A percentile compares a stretch with the other conserved stretches of the same genome.
Conservation (phyloP, 2,797 vertebrate species). For the Cyclura pinguis region DNA sequence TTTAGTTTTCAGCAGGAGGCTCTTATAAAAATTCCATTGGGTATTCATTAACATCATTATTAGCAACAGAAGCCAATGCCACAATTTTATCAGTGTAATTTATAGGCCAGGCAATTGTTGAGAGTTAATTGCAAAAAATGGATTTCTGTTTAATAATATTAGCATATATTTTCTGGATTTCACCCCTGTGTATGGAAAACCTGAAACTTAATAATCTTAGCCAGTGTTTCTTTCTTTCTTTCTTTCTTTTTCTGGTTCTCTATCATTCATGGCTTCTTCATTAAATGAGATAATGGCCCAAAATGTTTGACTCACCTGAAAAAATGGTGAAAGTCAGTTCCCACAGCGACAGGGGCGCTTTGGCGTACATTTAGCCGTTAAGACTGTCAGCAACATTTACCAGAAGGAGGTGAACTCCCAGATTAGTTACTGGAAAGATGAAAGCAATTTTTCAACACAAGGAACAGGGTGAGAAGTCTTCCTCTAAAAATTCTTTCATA, state of each 20-base stretch:
- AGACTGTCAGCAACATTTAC: not conserved
- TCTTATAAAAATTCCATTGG: slow-evolving; percentile 29
- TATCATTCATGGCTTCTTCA: not conserved
- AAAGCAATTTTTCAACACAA: slow-evolving; percentile 22
- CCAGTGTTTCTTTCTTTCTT: not conserved
- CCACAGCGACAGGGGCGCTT: slow-evolving; percentile 9
- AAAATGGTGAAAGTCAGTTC: not conserved
- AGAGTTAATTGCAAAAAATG: not conserved
- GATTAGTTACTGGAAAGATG: slow-evolving; percentile 8
- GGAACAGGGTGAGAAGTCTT: not conserved
- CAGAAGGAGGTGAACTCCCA: not conserved
- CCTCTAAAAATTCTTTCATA: slow-evolving; percentile 7
- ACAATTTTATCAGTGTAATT: slow-evolving; percentile 5
- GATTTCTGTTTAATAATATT: slow-evolving; percentile 1
- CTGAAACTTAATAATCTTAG: not conserved
- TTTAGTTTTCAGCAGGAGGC: not conserved
- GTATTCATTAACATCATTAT: slow-evolving; percentile 13
- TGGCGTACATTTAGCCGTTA: not conserved
- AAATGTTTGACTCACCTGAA: slow-evolving; percentile 1
- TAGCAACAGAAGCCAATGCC: not conserved
- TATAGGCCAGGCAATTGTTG: slow-evolving; percentile 1
- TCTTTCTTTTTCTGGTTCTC: not conserved
- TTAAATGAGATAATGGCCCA: slow-evolving; percentile 30
- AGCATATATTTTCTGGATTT: not conserved
- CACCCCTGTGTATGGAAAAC: not conserved